Base-by-base conservation (phyloP, 2,113 vertebrate genomes). In the Psilopogon haemacephalus region DNA sequence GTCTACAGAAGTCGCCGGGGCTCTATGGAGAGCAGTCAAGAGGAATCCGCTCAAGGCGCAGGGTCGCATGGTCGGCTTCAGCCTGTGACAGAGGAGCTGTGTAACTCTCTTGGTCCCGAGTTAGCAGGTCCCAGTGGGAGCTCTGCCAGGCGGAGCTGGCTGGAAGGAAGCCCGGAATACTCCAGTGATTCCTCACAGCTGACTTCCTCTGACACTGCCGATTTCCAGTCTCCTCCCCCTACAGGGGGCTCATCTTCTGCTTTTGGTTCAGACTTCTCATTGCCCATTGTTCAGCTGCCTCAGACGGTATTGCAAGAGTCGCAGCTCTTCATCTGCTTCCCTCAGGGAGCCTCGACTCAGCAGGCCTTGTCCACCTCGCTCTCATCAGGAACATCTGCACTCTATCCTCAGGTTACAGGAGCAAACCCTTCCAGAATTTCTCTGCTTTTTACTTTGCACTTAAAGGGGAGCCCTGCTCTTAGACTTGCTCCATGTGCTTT, bases 81-180 rank as follows among this genome's bases (percentile, higher is more conserved):
- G 97, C 99, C 99, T 7, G 99, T 99, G 55, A 99, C 98, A 10
- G 99, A 99, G 96, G 99, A 99, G 89, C 98, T 98, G 58, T 98
- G 95, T 82, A 86, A 97, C 76, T 98, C 98, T 68, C 48, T 96
- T 40, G 98, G 97, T 88, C 98, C 98, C 5, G 99, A 99, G 95
- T 89, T 98, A 52, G 98, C 97, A 8, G 89, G 98, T 80, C 98
- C 99, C 52, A 97, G 98, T 48, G 97, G 97, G 90, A 99, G 97
- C 93, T 97, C 98, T 90, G 92, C 98, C 52, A 97, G 98, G 90
- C 97, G 98, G 79, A 97, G 96, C 88, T 93, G 94, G 78, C 98
- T 97, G 62, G 98, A 99, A 97, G 98, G 98, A 97, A 99, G 98
- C 96, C 98, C 98, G 13, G 99, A 99, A 52, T 98, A 98, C 65